These are phyloP conservation scores for Micrasema longulum DNA, from an alignment of 1,140 invertebrate species.

Conservation along the genomic window DNA sequence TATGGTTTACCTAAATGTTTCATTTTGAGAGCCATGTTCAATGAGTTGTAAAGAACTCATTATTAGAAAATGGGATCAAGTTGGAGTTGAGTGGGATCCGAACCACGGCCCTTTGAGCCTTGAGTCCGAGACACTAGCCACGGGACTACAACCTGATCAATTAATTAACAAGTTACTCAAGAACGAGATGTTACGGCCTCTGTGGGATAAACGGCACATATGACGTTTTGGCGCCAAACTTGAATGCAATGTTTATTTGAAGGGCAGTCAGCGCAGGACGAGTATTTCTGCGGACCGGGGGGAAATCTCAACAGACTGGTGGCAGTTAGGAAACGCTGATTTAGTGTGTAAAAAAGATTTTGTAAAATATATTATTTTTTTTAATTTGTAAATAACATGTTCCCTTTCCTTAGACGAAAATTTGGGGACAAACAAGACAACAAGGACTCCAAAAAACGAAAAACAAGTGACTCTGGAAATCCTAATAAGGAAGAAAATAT, in stretches of 20 bases:
- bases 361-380: neutral
- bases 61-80: too few species aligned
- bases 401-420: slow-evolving; percentile 2
- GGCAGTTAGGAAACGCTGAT: neutral
- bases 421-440: slow-evolving; percentile 9
- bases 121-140: too few species aligned
- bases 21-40: too few species aligned
- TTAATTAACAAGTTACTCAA: neutral
- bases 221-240: too few species aligned
- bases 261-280: too few species aligned
- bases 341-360: neutral
- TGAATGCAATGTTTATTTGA: neutral
- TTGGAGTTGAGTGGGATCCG: too few species aligned
- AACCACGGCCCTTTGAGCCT: too few species aligned
- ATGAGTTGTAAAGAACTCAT: too few species aligned
- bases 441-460: slow-evolving; percentile 20
- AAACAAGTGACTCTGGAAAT: neutral
- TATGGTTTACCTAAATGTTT: too few species aligned
- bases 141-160: neutral
- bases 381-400: neutral
- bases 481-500: slow-evolving; percentile 5
- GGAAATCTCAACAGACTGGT: too few species aligned
- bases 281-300: neutral
- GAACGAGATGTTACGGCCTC: too few species aligned
- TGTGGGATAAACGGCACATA: too few species aligned